These are phyloP conservation scores for Luscinia megarhynchos DNA, from an alignment of 2,797 vertebrate species.

Conservation along the genomic window DNA sequence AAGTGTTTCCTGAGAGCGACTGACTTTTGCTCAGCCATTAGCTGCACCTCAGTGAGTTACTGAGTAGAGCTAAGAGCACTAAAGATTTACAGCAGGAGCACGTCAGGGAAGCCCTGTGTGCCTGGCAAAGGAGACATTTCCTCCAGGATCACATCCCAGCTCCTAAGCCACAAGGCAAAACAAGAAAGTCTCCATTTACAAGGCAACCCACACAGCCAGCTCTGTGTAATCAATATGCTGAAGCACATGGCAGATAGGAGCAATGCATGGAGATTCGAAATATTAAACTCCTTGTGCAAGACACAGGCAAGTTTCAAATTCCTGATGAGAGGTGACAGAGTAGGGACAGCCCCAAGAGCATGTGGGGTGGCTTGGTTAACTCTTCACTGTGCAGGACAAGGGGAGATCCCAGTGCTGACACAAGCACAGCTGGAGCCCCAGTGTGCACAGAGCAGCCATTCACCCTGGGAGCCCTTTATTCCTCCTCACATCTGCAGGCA, in stretches of 20 bases:
- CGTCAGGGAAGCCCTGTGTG: not conserved
- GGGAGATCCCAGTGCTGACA: not conserved
- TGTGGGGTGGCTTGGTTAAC: not conserved
- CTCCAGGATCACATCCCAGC: constrained; percentile 10
- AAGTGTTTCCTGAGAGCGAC: not conserved
- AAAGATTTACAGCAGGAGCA: not conserved
- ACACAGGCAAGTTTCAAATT: constrained; percentile 37
- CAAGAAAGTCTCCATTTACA: constrained; percentile 65
- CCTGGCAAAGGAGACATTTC: not conserved
- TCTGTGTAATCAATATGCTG: constrained; percentile 69
- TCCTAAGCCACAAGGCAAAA: constrained; percentile 2
- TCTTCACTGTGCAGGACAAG: not conserved
- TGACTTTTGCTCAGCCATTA: not conserved
- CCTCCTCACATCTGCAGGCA: not conserved
- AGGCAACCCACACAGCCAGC: constrained; percentile 36
- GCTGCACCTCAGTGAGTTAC: not conserved
- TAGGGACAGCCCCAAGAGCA: not conserved
- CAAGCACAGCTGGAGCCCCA: not conserved
- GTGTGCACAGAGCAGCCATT: constrained; percentile 23
- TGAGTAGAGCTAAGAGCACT: not conserved
- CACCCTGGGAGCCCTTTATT: not conserved
- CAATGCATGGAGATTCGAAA: constrained; percentile 69
- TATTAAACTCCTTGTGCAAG: constrained; percentile 70
- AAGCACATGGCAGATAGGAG: constrained; percentile 59
- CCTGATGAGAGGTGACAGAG: constrained; percentile 7